Percentiles rank a stretch among this genome's conserved stretches.
Evolutionary conservation across 2,113 vertebrate species (phyloP).

Genomic region (Anarhynchus alexandrinus): DNA sequence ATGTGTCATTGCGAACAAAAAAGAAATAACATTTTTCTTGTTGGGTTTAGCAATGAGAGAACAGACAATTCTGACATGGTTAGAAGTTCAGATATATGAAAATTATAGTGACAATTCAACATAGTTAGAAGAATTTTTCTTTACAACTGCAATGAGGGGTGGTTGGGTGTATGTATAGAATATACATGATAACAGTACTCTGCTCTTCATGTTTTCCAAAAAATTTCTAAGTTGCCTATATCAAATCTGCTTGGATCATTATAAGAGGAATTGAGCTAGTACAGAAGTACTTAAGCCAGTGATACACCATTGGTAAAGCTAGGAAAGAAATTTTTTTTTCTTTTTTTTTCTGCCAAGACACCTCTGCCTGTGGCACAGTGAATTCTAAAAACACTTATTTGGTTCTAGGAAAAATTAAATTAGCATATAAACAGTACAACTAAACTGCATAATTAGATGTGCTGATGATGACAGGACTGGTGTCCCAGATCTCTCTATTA

Average conservation of each 20-base stretch:
- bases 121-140: not conserved
- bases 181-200: not conserved
- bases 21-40: not conserved
- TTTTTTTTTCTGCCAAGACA: not conserved
- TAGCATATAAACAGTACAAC: not conserved
- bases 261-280: not conserved
- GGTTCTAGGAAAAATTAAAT: not conserved
- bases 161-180: not conserved
- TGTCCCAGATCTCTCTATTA: not conserved
- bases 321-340: not conserved
- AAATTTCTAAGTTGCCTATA: not conserved
- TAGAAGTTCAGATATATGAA: not conserved
- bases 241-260: not conserved
- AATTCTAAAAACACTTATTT: not conserved
- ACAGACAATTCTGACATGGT: not conserved
- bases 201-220: not conserved
- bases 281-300: not conserved
- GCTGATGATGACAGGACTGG: not conserved
- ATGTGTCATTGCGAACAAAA: not conserved
- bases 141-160: not conserved
- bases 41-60: not conserved
- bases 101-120: not conserved
- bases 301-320: not conserved
- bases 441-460: not conserved
- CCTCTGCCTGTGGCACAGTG: not conserved